Evolutionary conservation across 2,113 vertebrate genomes (phyloP).

Genomic region (Cichladusa arquata): DNA sequence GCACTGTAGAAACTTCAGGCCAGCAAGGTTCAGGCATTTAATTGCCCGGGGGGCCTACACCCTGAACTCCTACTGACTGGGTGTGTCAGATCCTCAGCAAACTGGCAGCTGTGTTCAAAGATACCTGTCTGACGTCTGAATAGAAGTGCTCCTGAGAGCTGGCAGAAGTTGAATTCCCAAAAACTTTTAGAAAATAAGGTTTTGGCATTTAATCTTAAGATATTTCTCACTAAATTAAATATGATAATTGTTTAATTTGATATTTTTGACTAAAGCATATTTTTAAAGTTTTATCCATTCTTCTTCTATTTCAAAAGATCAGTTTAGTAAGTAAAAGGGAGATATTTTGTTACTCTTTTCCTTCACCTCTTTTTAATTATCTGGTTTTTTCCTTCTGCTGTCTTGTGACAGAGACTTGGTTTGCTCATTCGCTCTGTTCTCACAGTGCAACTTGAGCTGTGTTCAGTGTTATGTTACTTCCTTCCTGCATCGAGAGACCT

Average conservation of each 20-base stretch:
- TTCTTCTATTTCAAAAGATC: neutral
- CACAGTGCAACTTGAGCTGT: conserved; percentile 48
- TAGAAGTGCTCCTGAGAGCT: neutral
- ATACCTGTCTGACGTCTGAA: neutral
- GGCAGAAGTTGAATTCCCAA: neutral
- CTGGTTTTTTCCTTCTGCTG: neutral
- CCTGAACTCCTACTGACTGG: neutral
- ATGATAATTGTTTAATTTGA: neutral
- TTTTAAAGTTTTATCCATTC: neutral
- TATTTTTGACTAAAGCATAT: neutral
- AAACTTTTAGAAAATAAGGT: neutral
- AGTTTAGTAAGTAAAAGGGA: neutral
- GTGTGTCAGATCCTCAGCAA: neutral
- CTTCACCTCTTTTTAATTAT: neutral
- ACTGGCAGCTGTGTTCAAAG: rapidly evolving
- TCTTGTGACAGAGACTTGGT: neutral
- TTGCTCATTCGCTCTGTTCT: neutral
- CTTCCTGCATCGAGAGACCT: conserved; percentile 44
- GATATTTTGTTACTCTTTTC: neutral
- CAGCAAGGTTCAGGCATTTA: neutral
- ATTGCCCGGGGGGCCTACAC: neutral
- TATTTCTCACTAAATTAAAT: neutral
- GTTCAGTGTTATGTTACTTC: conserved; percentile 53
- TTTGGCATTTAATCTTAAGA: neutral
- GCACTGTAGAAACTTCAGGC: neutral